Evolutionary conservation across 2,888 invertebrate genomes (phyloP).

Genomic region (Cerastoderma edule): DNA sequence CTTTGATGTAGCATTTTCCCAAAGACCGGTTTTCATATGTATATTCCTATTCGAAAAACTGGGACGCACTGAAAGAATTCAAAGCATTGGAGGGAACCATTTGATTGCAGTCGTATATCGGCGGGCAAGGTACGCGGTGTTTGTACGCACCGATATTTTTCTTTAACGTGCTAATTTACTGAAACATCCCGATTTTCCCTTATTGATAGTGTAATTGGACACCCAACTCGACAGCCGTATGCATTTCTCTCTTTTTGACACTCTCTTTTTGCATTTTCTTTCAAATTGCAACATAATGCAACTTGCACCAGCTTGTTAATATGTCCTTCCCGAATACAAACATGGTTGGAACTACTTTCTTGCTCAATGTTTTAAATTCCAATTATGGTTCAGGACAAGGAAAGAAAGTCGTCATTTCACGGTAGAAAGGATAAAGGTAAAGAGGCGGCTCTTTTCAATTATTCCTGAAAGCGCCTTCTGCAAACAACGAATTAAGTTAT

Average conservation of each 20-base stretch:
- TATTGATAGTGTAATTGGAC: too few relatives aligned
- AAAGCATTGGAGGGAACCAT: conserved; percentile 4
- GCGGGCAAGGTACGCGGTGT: conserved; percentile 19
- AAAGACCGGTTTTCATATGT: too few relatives aligned
- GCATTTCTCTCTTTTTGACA: too few relatives aligned
- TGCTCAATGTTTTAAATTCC: neutral
- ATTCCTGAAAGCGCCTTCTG: conserved; percentile 30
- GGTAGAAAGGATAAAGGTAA: too few relatives aligned
- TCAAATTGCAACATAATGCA: too few relatives aligned
- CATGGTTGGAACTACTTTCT: neutral
- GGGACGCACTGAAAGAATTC: conserved; percentile 16
- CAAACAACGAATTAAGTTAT: conserved; percentile 15
- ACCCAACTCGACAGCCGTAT: too few relatives aligned
- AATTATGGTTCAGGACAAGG: neutral
- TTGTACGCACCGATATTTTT: conserved; percentile 30
- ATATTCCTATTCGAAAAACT: neutral
- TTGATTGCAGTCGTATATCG: conserved; percentile 2
- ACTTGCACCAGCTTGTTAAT: too few relatives aligned
- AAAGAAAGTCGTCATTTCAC: too few relatives aligned
- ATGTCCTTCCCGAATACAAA: too few relatives aligned
- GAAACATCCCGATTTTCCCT: neutral
- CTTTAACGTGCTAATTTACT: conserved; percentile 18
- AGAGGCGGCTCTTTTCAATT: conserved; percentile 39
- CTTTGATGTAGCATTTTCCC: too few relatives aligned
- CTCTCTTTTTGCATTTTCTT: too few relatives aligned